These are phyloP conservation scores for Littorina saxatilis DNA, from an alignment of 1,140 invertebrate genomes.

Conservation along the genomic window DNA sequence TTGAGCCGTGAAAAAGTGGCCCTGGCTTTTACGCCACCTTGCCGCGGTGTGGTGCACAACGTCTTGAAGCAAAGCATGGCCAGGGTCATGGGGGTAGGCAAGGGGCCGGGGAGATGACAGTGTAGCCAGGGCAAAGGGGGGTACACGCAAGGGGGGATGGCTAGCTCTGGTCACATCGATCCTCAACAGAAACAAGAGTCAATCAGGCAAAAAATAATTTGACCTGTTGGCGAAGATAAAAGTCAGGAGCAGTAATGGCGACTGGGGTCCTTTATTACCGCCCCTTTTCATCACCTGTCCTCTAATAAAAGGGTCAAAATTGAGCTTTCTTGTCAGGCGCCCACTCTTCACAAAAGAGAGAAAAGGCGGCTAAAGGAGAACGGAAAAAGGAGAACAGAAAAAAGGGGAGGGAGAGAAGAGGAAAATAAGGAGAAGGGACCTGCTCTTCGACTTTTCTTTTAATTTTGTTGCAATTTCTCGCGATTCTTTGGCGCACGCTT, in stretches of 20 bases:
- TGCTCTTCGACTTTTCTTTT: constrained; percentile 35
- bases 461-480: constrained; percentile 46
- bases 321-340: constrained; percentile 39
- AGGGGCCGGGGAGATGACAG: too few relatives aligned
- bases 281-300: constrained; percentile 31
- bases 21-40: too few relatives aligned
- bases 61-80: too few relatives aligned
- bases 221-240: constrained; percentile 35
- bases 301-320: constrained; percentile 40
- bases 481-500: constrained; percentile 23
- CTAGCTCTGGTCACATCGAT: constrained; percentile 1
- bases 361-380: not conserved
- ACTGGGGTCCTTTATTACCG: constrained; percentile 27
- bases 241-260: constrained; percentile 33
- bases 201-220: constrained; percentile 37
- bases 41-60: too few relatives aligned
- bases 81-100: too few relatives aligned
- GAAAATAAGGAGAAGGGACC: not conserved
- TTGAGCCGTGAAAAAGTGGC: too few relatives aligned
- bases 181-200: constrained; percentile 35
- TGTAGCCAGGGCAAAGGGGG: too few relatives aligned
- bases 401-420: not conserved
- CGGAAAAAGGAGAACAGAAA: not conserved
- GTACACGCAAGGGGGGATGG: too few relatives aligned
- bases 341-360: constrained; percentile 18